Evolutionary conservation across 2,797 vertebrate species (phyloP), one percentile per base, ranked within the genome.

Genomic region (Enteromius viviparus): DNA sequence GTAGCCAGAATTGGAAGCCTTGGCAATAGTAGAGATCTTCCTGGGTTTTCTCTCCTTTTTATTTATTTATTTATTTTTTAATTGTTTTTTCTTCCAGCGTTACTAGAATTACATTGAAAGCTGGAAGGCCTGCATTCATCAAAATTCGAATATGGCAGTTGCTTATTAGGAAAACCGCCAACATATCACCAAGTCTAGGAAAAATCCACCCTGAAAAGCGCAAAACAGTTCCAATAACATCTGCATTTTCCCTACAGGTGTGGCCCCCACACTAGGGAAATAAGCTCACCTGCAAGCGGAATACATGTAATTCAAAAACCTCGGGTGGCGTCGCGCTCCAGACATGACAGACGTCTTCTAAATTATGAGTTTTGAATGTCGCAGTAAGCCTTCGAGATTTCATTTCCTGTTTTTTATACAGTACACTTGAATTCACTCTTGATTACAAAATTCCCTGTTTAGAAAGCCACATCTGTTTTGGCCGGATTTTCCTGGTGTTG

Each of bases 241-340:
- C 79, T 72, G 69, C 26, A 66, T 49, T 70, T 84, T 68, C 47
- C 69, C 80, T 78, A 64, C 71, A 82, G 80, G 72, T 82, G 81
- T 76, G 72, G 26, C 72, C 47, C 26, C 81, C 81, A 70, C 82
- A 74, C 87, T 53, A 47, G 85, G 84, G 87, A 85, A 87, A 87
- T 88, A 84, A 87, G 78, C 82, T 75, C 58, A 70, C 62, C 84
- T 60, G 74, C 65, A 64, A 70, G 66, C 10, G 29, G n/a, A 42
- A 68, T 58, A 5, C 65, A 42, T 84, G 55, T 84, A 82, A 81
- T 86, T 78, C 77, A 81, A 5, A 76, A 82, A 82, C 62, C 81
- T 76, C 0, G 74, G 58, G 21, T 62, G 45, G 51, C 49, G 71
- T 81, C 14, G 6, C 8, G 42, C 80, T 65, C 45, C 58, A 81